Base-by-base conservation (phyloP, 2,888 invertebrate species). In the Hanleya hanleyi region DNA sequence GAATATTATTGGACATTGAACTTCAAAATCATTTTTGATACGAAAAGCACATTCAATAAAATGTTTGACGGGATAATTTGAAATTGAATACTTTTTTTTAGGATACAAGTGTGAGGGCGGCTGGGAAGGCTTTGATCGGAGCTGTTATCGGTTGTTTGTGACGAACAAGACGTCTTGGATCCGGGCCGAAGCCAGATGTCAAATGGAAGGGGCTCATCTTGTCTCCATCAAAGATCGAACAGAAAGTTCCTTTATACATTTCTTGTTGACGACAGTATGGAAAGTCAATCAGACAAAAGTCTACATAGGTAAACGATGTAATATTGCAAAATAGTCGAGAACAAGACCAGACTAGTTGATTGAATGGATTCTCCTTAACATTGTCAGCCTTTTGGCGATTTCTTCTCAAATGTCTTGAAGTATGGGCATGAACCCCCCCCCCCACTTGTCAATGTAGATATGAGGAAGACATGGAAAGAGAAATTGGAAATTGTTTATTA, bases 221-320 rank as follows among this genome's bases (percentile, higher is more conserved):
- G 86, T 87, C n/a, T 83, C 83, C 75, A 85, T 88, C 22, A 70
- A 81, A 49, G 83, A 84, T 49, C 75, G 78, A 67, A 70, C 78
- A n/a, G 88, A 88, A 74, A 87, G 86, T 80, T 74, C 78, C 4
- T 84, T 86, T 22, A 75, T 88, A 7, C 88, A 88, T 74, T 82
- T 82, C 61, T 76, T 87, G 47, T 72, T 88, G 4, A 84, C 85
- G 0, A 84, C 79, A 33, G 69, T 77, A 7, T 84, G 83, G 84
- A 78, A 79, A 33, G 71, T 81, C 2, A 74, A 76, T n/a, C 65
- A 76, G 26, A 78, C 81, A 15, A 78, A 82, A 22, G 76, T 86
- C 18, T 86, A 84, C 64, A 84, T 86, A 62, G 85, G 85, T 83
- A 69, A 61, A 64, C 50, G 33, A 22, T 36, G 84, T 65, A 3